Evolutionary conservation across 2,113 vertebrate genomes (phyloP), one percentile per base, ranked within the genome.

Genomic region (Manacus vitellinus): DNA sequence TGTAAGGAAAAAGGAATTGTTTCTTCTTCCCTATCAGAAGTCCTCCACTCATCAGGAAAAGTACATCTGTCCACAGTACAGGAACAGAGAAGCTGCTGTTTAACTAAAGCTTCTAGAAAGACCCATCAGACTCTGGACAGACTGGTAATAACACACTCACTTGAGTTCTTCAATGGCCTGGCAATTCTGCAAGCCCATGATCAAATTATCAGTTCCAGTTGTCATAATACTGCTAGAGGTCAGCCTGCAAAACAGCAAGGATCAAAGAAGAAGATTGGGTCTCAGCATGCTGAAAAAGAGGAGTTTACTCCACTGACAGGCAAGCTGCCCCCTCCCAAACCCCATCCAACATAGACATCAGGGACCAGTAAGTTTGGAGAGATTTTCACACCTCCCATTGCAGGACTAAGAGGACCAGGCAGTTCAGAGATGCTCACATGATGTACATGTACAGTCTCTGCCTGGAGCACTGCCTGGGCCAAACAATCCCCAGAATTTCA

Each of bases 91-190:
- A 49, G 52, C 33, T 91, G 30, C 22, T 71, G 56, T 56, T 77
- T 59, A 62, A 77, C 14, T 66, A 41, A 92, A 84, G 73, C 30
- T 72, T 74, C 71, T 30, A 39, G 47, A 89, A 68, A 68, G 65
- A 20, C 10, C 15, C 41, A 35, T 23, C 21, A 75, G 70, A 10
- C 52, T 78, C 47, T 71, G 66, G 35, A 27, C 27, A 74, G 43
- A 14, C 39, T 44, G 16, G 17, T 17, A 80, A 65, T 14, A 71
- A 2, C 33, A 27, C 11, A 96, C 98, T 98, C 96, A 99, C 99
- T 98, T 97, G 78, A 99, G 97, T 49, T 99, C 99, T 93, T 99
- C 98, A 73, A 99, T 80, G 63, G 91, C 88, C 49, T 92, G 95
- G 89, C 99, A 99, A 13, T 96, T 90, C 63, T 91, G 91, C 92